A percentile compares a stretch with the other conserved stretches of the same genome.
phyloP scores from a whole-genome alignment of 92 coral and sea anemone species.

The Montipora capitata region DNA sequence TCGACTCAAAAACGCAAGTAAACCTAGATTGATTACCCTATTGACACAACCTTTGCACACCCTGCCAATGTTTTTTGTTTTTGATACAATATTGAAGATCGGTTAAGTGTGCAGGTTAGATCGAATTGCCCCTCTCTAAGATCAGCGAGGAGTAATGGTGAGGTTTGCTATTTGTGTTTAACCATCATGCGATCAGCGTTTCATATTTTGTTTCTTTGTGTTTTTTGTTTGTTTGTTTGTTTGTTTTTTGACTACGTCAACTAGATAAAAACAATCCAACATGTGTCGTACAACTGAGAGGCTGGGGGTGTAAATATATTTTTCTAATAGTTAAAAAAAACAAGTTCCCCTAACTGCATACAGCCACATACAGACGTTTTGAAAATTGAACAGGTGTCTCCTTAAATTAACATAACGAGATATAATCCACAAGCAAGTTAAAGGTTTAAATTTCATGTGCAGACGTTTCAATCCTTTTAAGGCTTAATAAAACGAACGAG shows the following conservation, averaged over 20 bases:
- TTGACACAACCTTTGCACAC: no score
- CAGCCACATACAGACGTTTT: not conserved
- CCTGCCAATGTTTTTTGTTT: no score
- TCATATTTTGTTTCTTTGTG: not conserved
- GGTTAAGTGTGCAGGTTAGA: no score
- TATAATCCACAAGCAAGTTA: not conserved
- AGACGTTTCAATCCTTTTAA: not conserved
- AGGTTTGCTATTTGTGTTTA: no score
- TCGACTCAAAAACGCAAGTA: no score
- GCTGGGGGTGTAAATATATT: not conserved
- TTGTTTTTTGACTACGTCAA: not conserved
- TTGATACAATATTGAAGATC: no score
- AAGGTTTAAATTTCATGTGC: not conserved
- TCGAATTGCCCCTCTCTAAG: no score
- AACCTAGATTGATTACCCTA: no score
- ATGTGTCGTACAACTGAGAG: slow-evolving; percentile 6
- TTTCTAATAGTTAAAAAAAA: not conserved
- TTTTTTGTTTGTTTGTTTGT: not conserved
- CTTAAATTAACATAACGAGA: not conserved
- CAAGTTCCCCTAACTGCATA: not conserved
- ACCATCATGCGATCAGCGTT: not conserved
- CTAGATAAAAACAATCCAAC: not conserved
- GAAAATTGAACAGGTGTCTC: not conserved
- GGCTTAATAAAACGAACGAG: no score
- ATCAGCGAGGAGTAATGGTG: no score